phyloP scores from a whole-genome alignment of 1,140 invertebrate genomes.

The Hyles vespertilio region DNA sequence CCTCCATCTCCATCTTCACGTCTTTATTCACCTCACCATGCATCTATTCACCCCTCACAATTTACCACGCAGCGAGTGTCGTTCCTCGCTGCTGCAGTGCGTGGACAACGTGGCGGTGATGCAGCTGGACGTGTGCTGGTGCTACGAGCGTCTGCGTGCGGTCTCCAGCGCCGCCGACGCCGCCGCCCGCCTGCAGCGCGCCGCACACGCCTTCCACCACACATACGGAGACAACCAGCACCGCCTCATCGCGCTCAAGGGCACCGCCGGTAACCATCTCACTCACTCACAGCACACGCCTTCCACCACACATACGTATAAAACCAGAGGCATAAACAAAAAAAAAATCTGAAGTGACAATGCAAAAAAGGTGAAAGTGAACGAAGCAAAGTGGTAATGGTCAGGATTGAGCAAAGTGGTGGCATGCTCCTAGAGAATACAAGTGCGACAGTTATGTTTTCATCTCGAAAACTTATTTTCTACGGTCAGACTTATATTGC shows the following conservation, averaged over 20 bases:
- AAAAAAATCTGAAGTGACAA: too few species aligned
- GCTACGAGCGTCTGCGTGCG: conserved; percentile 85
- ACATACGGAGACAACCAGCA: conserved; percentile 85
- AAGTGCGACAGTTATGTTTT: too few species aligned
- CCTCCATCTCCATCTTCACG: too few species aligned
- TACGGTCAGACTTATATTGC: too few species aligned
- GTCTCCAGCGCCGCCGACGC: conserved; percentile 78
- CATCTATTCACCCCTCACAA: not conserved
- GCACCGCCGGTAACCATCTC: conserved; percentile 68
- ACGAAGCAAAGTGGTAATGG: too few species aligned
- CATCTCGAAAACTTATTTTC: too few species aligned
- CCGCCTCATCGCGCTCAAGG: conserved; percentile 82
- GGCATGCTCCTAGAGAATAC: too few species aligned
- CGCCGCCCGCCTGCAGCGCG: conserved; percentile 78
- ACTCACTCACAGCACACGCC: not conserved
- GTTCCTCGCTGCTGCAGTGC: conserved; percentile 79
- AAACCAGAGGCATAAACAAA: too few species aligned
- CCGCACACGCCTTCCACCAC: conserved; percentile 80
- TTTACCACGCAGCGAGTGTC: conserved; percentile 76
- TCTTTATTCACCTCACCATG: too few species aligned
- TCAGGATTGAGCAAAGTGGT: too few species aligned
- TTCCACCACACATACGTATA: too few species aligned
- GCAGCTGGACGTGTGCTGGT: conserved; percentile 90
- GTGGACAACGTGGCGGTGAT: conserved; percentile 90
- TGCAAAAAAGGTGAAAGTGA: too few species aligned